These are phyloP conservation scores for Poecilia latipinna DNA, from an alignment of 2,113 vertebrate species.

Conservation along the genomic window DNA sequence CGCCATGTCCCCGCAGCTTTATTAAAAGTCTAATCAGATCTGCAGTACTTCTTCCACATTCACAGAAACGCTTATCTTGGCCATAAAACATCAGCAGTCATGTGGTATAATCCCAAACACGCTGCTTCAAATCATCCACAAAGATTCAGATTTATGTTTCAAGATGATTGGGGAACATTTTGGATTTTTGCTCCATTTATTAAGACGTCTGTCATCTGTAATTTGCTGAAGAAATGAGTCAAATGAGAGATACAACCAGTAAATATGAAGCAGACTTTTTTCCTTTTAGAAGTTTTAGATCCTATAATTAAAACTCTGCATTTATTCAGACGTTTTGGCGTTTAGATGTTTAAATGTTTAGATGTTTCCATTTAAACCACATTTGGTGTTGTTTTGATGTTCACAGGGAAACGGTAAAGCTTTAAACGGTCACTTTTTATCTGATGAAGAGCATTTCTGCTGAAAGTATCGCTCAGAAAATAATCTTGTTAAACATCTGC, in stretches of 20 bases:
- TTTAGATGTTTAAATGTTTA: not conserved
- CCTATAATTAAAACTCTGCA: too few relatives aligned
- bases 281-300: not conserved
- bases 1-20: not conserved
- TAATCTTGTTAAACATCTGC: not conserved
- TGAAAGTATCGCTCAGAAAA: not conserved
- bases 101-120: not conserved
- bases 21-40: slow-evolving; percentile 8
- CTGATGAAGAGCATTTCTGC: not conserved
- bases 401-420: not conserved
- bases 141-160: not conserved
- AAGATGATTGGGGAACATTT: not conserved
- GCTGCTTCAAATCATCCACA: not conserved
- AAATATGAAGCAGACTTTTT: not conserved
- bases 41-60: not conserved
- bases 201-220: too few relatives aligned
- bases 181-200: not conserved
- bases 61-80: not conserved
- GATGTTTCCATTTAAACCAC: too few relatives aligned
- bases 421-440: not conserved
- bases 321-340: not conserved
- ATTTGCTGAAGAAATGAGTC: too few relatives aligned
- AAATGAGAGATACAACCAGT: not conserved
- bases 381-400: not conserved
- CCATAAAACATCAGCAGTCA: not conserved